These are phyloP conservation scores for Bettongia penicillata DNA, from an alignment of 2,113 vertebrate genomes.

Conservation along the genomic window DNA sequence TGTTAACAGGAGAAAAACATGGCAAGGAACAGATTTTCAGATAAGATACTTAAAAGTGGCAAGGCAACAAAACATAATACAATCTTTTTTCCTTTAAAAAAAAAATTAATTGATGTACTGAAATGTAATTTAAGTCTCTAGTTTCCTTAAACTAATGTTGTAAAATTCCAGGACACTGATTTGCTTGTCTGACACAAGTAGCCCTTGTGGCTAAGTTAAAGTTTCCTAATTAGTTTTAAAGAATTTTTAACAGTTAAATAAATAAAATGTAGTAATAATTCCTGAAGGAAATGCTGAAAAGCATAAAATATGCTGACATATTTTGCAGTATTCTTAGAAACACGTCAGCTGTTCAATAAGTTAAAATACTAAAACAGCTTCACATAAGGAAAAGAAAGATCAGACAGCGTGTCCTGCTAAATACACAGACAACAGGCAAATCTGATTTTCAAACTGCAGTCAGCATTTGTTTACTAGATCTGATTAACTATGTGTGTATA, in stretches of 20 bases:
- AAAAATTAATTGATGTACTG: conserved; percentile 76
- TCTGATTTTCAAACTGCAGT: conserved; percentile 29
- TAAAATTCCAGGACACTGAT: conserved; percentile 59
- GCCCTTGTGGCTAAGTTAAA: conserved; percentile 66
- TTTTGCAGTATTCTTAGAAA: background rate
- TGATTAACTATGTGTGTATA: background rate
- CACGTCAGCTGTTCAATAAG: background rate
- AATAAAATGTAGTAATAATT: conserved; percentile 70
- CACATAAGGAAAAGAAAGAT: conserved; percentile 42
- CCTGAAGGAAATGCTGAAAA: background rate
- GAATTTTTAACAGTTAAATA: conserved; percentile 55
- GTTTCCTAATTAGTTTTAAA: conserved; percentile 58
- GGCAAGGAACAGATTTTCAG: conserved; percentile 99
- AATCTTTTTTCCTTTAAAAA: conserved; percentile 77
- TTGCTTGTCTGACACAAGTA: conserved; percentile 59
- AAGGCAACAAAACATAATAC: conserved; percentile 86
- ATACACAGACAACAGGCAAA: conserved; percentile 7
- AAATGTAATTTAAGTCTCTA: conserved; percentile 74
- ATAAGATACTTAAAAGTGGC: conserved; percentile 91
- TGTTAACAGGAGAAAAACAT: conserved; percentile 99
- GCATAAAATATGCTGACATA: background rate
- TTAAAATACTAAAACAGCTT: conserved; percentile 47
- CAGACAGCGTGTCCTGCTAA: conserved; percentile 56
- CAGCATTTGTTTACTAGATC: background rate
- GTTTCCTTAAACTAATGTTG: conserved; percentile 70